Base-by-base conservation (phyloP, 1,140 invertebrate genomes). In the Eumaeus atala region DNA sequence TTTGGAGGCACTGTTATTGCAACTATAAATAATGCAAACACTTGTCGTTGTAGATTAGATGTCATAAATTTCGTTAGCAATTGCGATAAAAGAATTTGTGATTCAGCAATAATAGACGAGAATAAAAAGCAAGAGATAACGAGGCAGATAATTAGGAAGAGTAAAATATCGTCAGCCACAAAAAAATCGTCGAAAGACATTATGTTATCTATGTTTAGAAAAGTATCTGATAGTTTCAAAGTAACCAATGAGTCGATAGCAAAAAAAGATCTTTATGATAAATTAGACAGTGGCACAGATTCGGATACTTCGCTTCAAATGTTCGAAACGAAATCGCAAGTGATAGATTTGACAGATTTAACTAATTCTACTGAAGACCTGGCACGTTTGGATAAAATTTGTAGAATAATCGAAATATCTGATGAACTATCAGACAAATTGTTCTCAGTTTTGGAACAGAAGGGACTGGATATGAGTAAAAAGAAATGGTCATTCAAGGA, bases 371-470 rank as follows among this genome's bases (percentile, higher is more conserved):
- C 77, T 11, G 81, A 87, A 42, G 81, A 87, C 64, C 58, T 87
- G 34, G 60, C 64, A 4, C 68, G 72, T 4, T 63, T 87, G 16
- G 80, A 84, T 52, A 84, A 84, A 65, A 78, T 87, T 47, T 87
- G 84, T 55, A 74, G 68, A 52, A 84, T 87, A 9, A 85, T 87
- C 35, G 84, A 87, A 70, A 87, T 84, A 61, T 87, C 84, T 18
- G 84, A 87, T 37, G 82, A 87, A 37, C 35, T 87, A 8, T 87
- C 84, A 0, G 77, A 85, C 47, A 70, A 74, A 58, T 56, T 87
- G 55, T 79, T 87, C 59, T 77, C 77, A 0, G 56, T 61, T 14
- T 62, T 84, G 10, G 61, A 73, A 18, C 55, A 58, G 8, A 11
- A 48, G 1, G 61, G 21, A 5, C n/a, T n/a, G n/a, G 37, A 58